Evolutionary conservation across 2,888 invertebrate species (phyloP).

Genomic region (Rapana venosa): DNA sequence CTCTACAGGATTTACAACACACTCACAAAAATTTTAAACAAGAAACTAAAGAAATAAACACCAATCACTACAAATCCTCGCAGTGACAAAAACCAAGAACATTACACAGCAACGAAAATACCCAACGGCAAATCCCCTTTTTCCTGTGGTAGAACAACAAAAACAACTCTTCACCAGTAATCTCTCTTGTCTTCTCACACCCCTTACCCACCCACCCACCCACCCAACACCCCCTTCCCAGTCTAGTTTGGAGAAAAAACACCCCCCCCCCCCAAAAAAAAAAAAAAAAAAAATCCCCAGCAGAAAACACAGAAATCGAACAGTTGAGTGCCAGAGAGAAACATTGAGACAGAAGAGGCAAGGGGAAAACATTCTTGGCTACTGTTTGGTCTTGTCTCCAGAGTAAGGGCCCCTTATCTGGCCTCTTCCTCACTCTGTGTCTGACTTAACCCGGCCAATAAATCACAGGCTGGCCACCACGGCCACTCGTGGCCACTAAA

Average conservation of each 20-base stretch:
- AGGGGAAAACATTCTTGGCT: conserved; percentile 18
- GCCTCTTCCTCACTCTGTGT: conserved; percentile 1
- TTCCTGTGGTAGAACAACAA: neutral
- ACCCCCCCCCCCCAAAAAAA: too few species aligned
- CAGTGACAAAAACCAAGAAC: neutral
- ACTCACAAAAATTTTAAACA: too few species aligned
- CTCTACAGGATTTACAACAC: too few species aligned
- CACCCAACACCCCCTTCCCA: neutral
- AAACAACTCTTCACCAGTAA: neutral
- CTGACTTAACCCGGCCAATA: neutral
- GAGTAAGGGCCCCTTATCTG: conserved; percentile 23
- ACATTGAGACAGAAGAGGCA: neutral
- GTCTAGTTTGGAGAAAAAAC: neutral
- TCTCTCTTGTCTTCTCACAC: neutral
- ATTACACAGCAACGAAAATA: neutral
- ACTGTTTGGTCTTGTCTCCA: conserved; percentile 26
- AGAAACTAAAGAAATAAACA: neutral
- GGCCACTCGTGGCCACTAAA: neutral
- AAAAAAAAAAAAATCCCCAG: neutral
- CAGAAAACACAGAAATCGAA: neutral
- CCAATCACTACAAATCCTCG: neutral
- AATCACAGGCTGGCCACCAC: neutral
- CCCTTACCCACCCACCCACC: neutral
- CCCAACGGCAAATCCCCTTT: neutral
- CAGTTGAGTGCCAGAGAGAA: neutral